These are phyloP conservation scores for Drosophila grimshawi DNA, from an alignment of 1,140 invertebrate genomes.

Conservation along the genomic window DNA sequence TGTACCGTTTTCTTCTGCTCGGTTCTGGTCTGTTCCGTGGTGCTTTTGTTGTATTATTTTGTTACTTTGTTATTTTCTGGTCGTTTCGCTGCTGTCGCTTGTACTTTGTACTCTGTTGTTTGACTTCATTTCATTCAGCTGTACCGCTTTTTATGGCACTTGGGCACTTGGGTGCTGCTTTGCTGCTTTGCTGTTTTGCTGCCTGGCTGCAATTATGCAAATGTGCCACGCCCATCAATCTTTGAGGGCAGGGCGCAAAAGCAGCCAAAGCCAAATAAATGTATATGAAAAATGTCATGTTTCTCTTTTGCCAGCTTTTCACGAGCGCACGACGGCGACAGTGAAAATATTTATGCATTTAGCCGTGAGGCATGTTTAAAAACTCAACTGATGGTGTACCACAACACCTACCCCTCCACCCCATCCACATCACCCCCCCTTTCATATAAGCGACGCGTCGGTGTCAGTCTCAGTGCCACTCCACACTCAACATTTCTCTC, in stretches of 20 bases:
- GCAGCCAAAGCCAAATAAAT: slow-evolving; percentile 61
- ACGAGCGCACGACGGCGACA: slow-evolving; percentile 30
- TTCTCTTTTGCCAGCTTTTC: slow-evolving; percentile 43
- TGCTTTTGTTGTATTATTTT: not conserved
- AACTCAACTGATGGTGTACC: slow-evolving; percentile 55
- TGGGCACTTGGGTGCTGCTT: slow-evolving; percentile 33
- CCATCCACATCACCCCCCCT: not conserved
- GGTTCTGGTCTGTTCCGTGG: not conserved
- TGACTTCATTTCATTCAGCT: slow-evolving; percentile 71
- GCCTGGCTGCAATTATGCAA: slow-evolving; percentile 70
- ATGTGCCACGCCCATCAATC: slow-evolving; percentile 40
- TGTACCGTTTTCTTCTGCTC: not conserved
- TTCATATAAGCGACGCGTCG: no score
- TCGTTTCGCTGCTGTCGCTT: slow-evolving; percentile 11
- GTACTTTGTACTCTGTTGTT: slow-evolving; percentile 51
- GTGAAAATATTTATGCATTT: slow-evolving; percentile 77
- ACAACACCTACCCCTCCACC: not conserved
- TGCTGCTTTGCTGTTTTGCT: slow-evolving; percentile 24
- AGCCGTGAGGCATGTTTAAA: slow-evolving; percentile 68
- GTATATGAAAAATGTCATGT: slow-evolving; percentile 74
- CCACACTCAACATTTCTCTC: not conserved
- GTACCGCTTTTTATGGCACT: slow-evolving; percentile 67
- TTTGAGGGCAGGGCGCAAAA: slow-evolving; percentile 14
- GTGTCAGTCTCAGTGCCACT: slow-evolving; percentile 4
- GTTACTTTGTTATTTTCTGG: not conserved